phyloP scores from a whole-genome alignment of 1,140 invertebrate species.

The Drosophila bocki region DNA sequence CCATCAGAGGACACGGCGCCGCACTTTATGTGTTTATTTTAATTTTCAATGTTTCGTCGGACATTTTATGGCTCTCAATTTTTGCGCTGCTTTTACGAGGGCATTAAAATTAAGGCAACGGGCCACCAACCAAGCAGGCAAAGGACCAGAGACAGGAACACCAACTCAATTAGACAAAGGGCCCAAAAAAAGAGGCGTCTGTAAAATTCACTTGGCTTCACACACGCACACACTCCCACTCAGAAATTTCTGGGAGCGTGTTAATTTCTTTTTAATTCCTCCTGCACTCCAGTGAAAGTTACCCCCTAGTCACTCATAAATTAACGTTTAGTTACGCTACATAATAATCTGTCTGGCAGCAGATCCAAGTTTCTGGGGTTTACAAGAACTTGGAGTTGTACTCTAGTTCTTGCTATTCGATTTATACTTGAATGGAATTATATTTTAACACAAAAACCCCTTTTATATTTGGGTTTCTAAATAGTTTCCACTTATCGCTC shows the following conservation, averaged over 20 bases:
- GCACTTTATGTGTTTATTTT: slow-evolving; percentile 77
- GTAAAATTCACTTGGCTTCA: slow-evolving; percentile 73
- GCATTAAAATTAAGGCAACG: slow-evolving; percentile 75
- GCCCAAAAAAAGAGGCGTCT: slow-evolving; percentile 21
- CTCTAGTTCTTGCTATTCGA: slow-evolving; percentile 1
- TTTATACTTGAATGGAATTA: not conserved
- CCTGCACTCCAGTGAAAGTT: slow-evolving; percentile 41
- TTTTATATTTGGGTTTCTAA: not conserved
- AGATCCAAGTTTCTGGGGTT: slow-evolving; percentile 15
- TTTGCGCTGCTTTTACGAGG: slow-evolving; percentile 79
- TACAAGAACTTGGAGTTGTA: not conserved
- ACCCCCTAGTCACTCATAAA: slow-evolving; percentile 58
- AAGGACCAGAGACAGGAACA: slow-evolving; percentile 32
- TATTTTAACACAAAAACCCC: not conserved
- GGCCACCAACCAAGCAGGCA: slow-evolving; percentile 21
- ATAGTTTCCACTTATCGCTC: slow-evolving; percentile 13
- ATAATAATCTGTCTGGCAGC: slow-evolving; percentile 74
- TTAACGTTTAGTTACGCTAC: slow-evolving; percentile 79
- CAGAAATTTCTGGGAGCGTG: slow-evolving; percentile 63
- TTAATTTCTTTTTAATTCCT: slow-evolving; percentile 81
- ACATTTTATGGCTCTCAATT: slow-evolving; percentile 74
- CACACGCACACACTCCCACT: slow-evolving; percentile 52
- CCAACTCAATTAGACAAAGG: slow-evolving; percentile 78
- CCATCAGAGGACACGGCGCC: slow-evolving; percentile 15
- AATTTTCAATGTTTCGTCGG: slow-evolving; percentile 72